These are phyloP conservation scores for Diabrotica virgifera DNA, from an alignment of 1,140 invertebrate genomes.

Conservation along the genomic window DNA sequence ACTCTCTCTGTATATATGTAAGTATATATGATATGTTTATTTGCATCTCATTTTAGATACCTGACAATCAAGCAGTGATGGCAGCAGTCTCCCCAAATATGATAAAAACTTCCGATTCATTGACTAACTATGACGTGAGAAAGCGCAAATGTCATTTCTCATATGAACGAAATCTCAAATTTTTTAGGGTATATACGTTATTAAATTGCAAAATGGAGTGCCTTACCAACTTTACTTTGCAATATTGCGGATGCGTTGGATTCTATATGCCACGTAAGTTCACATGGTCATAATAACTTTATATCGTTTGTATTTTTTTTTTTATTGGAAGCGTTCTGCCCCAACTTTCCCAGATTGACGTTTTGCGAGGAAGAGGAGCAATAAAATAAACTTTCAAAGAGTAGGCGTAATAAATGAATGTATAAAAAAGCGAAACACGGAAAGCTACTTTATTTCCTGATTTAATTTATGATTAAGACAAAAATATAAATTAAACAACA, in stretches of 20 bases:
- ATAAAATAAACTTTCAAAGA: too few species aligned
- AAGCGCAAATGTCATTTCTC: slow-evolving; percentile 48
- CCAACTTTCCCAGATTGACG: neutral
- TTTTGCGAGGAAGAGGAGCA: too few species aligned
- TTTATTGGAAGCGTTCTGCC: neutral
- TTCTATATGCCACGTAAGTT: slow-evolving; percentile 28
- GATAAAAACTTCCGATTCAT: slow-evolving; percentile 22
- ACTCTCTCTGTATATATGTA: too few species aligned
- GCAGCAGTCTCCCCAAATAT: slow-evolving; percentile 27
- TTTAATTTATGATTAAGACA: too few species aligned
- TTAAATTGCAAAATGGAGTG: slow-evolving; percentile 25
- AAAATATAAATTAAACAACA: too few species aligned
- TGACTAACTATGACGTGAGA: slow-evolving; percentile 42
- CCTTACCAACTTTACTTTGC: slow-evolving; percentile 19
- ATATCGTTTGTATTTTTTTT: neutral
- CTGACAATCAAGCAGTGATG: slow-evolving; percentile 51
- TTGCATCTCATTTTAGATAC: slow-evolving; percentile 50
- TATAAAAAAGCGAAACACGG: too few species aligned
- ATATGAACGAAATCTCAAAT: slow-evolving; percentile 54
- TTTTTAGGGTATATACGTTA: slow-evolving; percentile 22
- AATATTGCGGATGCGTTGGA: slow-evolving; percentile 21
- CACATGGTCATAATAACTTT: too few species aligned
- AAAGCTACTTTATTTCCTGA: too few species aligned
- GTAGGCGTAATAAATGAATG: too few species aligned
- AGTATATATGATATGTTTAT: neutral